A percentile compares a stretch with the other conserved stretches of the same genome.
phyloP scores from a whole-genome alignment of 2,797 vertebrate genomes.

The Smutsia gigantea region DNA sequence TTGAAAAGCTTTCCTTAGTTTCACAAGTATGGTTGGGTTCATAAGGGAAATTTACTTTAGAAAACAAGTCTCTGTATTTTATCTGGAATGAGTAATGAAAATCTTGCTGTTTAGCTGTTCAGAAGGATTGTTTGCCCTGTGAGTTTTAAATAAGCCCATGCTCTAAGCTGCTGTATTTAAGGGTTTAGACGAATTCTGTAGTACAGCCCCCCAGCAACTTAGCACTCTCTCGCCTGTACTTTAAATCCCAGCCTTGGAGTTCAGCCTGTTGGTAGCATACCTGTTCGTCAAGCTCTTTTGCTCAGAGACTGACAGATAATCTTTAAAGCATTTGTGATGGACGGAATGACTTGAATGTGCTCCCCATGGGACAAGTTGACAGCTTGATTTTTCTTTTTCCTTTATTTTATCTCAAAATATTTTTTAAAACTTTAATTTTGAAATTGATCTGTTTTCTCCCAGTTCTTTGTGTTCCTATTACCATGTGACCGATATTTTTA shows the following conservation, averaged over 20 bases:
- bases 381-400: conserved; percentile 21
- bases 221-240: neutral
- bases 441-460: conserved; percentile 6
- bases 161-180: conserved; percentile 61
- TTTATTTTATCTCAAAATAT: neutral
- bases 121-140: conserved; percentile 77
- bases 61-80: conserved; percentile 79
- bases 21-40: conserved; percentile 78
- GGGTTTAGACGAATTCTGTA: neutral
- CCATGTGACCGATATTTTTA: neutral
- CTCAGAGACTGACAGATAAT: neutral
- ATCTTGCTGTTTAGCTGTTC: conserved; percentile 76
- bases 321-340: neutral
- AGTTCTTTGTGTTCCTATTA: neutral
- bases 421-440: conserved; percentile 13
- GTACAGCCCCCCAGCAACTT: neutral
- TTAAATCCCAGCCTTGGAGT: neutral
- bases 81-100: conserved; percentile 80
- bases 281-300: neutral
- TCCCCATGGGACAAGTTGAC: neutral
- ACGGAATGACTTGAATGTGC: neutral
- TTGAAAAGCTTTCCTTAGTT: conserved; percentile 81
- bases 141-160: conserved; percentile 75
- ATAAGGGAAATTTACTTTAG: conserved; percentile 83
- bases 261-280: neutral